A percentile compares a stretch with the other conserved stretches of the same genome.
phyloP scores from a whole-genome alignment of 2,113 vertebrate genomes.

The Oncorhynchus nerka region DNA sequence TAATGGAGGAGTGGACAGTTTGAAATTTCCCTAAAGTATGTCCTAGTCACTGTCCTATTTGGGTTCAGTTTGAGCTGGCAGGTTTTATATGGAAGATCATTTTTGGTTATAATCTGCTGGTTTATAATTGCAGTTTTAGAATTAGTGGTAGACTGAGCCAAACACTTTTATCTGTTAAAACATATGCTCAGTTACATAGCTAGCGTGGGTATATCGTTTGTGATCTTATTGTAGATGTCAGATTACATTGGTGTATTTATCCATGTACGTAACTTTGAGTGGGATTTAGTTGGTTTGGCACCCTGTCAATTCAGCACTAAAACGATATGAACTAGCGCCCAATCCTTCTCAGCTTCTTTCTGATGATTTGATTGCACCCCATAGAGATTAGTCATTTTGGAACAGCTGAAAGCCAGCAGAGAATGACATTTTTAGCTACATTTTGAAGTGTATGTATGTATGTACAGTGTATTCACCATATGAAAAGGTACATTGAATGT shows the following conservation, averaged over 20 bases:
- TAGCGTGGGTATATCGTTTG: conserved; percentile 41
- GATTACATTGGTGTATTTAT: conserved; percentile 51
- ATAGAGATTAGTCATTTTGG: conserved; percentile 37
- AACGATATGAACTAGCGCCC: conserved; percentile 35
- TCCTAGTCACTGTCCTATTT: too few species aligned
- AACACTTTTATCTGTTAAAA: neutral
- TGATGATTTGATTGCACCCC: conserved; percentile 44
- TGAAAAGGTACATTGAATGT: neutral
- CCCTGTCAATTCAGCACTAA: conserved; percentile 49
- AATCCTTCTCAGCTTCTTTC: conserved; percentile 40
- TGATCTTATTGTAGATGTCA: conserved; percentile 44
- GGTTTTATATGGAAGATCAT: too few species aligned
- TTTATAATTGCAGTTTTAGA: too few species aligned
- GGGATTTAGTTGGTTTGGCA: conserved; percentile 58
- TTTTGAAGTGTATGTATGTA: too few species aligned
- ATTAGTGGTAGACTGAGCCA: too few species aligned
- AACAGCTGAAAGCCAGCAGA: conserved; percentile 19
- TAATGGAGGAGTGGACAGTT: too few species aligned
- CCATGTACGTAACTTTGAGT: conserved; percentile 18
- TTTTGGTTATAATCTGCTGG: too few species aligned
- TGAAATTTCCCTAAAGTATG: too few species aligned
- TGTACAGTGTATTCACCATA: neutral
- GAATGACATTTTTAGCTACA: neutral
- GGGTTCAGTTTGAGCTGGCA: too few species aligned
- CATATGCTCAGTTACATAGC: conserved; percentile 51